Percentiles rank a stretch among this genome's conserved stretches.
phyloP scores from a whole-genome alignment of 2,888 invertebrate species.

The Eupsilia transversa region DNA sequence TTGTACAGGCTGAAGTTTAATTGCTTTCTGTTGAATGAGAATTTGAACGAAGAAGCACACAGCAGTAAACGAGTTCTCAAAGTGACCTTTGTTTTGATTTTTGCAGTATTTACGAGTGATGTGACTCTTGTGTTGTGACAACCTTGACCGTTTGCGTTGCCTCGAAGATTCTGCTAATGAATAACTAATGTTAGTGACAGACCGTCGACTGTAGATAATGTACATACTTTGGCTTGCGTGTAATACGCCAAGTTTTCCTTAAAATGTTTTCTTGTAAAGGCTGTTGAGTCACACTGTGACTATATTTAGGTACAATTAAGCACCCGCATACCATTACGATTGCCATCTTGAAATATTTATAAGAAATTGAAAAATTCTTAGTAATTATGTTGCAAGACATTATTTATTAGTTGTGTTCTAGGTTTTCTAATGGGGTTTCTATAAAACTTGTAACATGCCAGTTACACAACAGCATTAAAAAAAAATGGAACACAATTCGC shows the following conservation, averaged over 20 bases:
- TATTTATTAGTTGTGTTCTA: slow-evolving; percentile 10
- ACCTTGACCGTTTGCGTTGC: slow-evolving; percentile 76
- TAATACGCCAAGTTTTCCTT: slow-evolving; percentile 55
- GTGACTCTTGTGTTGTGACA: slow-evolving; percentile 72
- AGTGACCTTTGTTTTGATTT: slow-evolving; percentile 76
- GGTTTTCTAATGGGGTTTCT: neutral
- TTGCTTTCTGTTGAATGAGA: slow-evolving; percentile 49
- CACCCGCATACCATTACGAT: slow-evolving; percentile 44
- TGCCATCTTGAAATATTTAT: slow-evolving; percentile 29
- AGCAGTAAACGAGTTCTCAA: slow-evolving; percentile 67
- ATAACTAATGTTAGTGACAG: slow-evolving; percentile 62
- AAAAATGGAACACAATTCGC: neutral
- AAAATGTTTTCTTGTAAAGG: slow-evolving; percentile 51
- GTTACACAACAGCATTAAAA: neutral
- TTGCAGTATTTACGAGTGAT: slow-evolving; percentile 72
- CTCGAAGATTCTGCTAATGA: slow-evolving; percentile 67
- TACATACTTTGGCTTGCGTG: slow-evolving; percentile 31
- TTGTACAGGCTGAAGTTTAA: slow-evolving; percentile 37
- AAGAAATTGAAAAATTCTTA: slow-evolving; percentile 30
- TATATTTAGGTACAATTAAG: slow-evolving; percentile 49
- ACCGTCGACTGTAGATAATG: slow-evolving; percentile 36
- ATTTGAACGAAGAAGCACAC: slow-evolving; percentile 36
- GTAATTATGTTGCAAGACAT: slow-evolving; percentile 25
- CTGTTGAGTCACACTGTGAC: slow-evolving; percentile 35
- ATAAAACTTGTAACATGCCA: too few species aligned